A percentile compares a stretch with the other conserved stretches of the same genome.
Conservation (phyloP, 2,888 invertebrate genomes). For the Rotaria socialis region DNA sequence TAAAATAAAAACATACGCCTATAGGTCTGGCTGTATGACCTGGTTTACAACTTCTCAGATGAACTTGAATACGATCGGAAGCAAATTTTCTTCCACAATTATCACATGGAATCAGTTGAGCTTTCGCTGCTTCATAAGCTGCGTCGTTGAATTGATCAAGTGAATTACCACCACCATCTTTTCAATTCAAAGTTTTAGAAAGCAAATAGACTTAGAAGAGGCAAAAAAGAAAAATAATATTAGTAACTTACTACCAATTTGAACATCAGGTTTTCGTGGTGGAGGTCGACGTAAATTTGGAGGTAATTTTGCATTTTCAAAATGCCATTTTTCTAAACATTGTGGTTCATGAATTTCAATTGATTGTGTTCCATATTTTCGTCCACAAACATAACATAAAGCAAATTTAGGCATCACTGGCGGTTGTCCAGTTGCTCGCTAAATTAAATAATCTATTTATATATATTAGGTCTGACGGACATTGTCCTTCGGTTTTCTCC, state of each 20-base stretch:
- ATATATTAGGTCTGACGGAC: not conserved
- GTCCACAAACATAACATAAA: constrained; percentile 56
- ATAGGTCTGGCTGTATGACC: constrained; percentile 48
- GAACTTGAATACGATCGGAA: constrained; percentile 67
- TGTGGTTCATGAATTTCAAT: constrained; percentile 69
- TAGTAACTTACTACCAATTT: not conserved
- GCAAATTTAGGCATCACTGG: constrained; percentile 46
- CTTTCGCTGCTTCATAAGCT: constrained; percentile 65
- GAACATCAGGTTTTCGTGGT: constrained; percentile 64
- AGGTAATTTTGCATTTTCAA: constrained; percentile 65
- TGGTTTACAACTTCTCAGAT: constrained; percentile 65
- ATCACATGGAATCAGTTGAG: constrained; percentile 66
- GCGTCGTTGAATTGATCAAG: constrained; percentile 60
- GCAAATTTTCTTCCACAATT: constrained; percentile 70
- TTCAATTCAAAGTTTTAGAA: constrained; percentile 47
- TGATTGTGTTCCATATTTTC: constrained; percentile 67
- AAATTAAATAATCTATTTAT: not conserved
- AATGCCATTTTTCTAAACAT: constrained; percentile 67
- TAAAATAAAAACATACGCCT: not conserved
- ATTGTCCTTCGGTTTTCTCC: not conserved
- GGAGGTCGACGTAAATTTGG: constrained; percentile 62
- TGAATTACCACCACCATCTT: constrained; percentile 49
- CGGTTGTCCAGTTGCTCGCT: not conserved
- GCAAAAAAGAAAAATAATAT: not conserved
- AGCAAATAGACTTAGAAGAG: not conserved